Evolutionary conservation across 1,140 invertebrate species (phyloP), one percentile per base, ranked within the genome.

Genomic region (Drosophila chauvacae): DNA sequence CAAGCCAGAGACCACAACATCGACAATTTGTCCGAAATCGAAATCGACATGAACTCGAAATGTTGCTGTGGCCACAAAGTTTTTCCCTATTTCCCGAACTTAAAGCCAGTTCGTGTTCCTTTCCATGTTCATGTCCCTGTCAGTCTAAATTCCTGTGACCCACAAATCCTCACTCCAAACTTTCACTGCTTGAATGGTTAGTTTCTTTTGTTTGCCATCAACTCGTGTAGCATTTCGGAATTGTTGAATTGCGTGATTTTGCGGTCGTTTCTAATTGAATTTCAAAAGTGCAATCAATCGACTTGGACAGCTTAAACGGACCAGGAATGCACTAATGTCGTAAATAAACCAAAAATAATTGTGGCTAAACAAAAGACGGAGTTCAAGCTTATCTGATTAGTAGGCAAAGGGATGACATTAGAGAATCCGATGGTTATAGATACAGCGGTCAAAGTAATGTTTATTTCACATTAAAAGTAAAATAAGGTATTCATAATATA

Each of bases 171-270:
- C 53, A 65, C 55, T 44, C 26, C 13, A n/a, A 4, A 28, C 14
- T 58, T 47, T 44, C 23, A 37, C 11, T 16, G 61, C 7, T 53
- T 35, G 26, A 13, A 18, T 30, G 30, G 50, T 35, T 20, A 35
- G 45, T 71, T 58, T 59, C 59, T 7, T 41, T 71, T 69, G 41
- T 63, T 78, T 28, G 45, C 50, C 44, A 35, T 42, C 11, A 44
- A 41, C 41, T 60, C 45, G 39, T 57, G 64, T 53, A 48, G 51
- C 45, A 50, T 76, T 80, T 77, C 50, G 60, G 76, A 88, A 83
- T 88, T 78, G 77, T 80, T 80, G 30, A 56, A 83, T 87, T 87
- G 83, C 83, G 84, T 87, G 83, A 77, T 83, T 87, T 66, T 33
- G 33, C 55, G 81, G 80, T 87, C 51, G 71, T 64, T 70, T 71